Evolutionary conservation across 2,797 vertebrate genomes (phyloP).

Genomic region (Coregonus sp.): DNA sequence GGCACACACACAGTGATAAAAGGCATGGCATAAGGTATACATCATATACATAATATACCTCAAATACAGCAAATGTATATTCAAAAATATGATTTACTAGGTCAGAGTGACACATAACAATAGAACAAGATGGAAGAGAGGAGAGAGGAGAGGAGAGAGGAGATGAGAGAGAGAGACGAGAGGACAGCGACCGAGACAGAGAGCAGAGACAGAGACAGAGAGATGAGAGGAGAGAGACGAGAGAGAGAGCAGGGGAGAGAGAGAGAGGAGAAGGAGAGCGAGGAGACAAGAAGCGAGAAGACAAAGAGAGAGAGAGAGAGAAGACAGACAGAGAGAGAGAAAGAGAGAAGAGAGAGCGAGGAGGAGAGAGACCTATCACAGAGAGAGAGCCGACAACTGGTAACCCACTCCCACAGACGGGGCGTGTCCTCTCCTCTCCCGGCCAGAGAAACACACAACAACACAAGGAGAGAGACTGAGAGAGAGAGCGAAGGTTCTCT

Average conservation of each 20-base stretch:
- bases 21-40: no score
- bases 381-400: conserved; percentile 9
- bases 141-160: neutral
- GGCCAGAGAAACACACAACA: neutral
- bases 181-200: no score
- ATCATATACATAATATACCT: no score
- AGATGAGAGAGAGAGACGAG: neutral
- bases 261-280: no score
- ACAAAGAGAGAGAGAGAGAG: no score
- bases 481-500: neutral
- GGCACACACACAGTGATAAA: neutral
- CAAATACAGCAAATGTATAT: no score
- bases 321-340: accelerated
- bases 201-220: no score
- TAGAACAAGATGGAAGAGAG: neutral
- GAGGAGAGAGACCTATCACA: no score
- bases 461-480: neutral
- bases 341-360: no score
- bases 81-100: no score
- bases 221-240: conserved; percentile 33
- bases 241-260: neutral
- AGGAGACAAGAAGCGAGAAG: no score
- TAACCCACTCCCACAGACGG: neutral
- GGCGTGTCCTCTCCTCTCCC: neutral
- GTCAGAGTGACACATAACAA: no score